A percentile compares a stretch with the other conserved stretches of the same genome.
Conservation (phyloP, 23 tunicate species). For the Oikopleura vanhoeffeni region DNA sequence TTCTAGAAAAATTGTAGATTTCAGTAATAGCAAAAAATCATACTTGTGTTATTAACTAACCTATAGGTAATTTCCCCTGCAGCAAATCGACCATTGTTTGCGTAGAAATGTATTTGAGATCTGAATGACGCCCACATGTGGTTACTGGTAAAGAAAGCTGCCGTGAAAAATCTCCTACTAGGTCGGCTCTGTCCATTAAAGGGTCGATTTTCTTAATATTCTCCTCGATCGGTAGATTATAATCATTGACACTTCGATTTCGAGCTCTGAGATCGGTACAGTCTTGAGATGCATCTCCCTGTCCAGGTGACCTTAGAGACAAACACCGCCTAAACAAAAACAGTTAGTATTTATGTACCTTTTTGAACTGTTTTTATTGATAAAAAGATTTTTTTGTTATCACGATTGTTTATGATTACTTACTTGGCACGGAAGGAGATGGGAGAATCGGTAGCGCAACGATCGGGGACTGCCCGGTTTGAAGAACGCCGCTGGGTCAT, state of each 20-base stretch:
- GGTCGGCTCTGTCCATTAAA: constrained; percentile 1
- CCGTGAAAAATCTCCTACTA: not conserved
- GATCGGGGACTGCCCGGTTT: constrained; percentile 1
- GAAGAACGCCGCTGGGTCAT: not conserved
- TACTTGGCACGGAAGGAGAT: constrained; percentile 13
- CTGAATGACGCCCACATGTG: not conserved
- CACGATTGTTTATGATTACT: no score
- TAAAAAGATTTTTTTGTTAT: no score
- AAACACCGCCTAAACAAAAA: constrained; percentile 1
- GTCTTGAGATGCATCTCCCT: not conserved
- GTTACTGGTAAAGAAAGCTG: not conserved
- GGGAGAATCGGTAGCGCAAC: not conserved
- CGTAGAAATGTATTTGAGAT: not conserved
- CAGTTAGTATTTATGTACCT: no score
- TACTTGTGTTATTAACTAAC: not conserved
- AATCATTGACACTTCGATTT: not conserved
- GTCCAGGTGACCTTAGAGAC: not conserved
- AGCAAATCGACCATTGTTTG: constrained; percentile 13
- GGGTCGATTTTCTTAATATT: not conserved
- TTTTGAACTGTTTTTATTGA: not conserved
- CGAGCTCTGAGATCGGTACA: not conserved
- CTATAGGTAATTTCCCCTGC: not conserved
- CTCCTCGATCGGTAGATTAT: not conserved
- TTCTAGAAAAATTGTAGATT: not conserved
- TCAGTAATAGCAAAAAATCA: not conserved